Base-by-base conservation (phyloP, 2,888 invertebrate species). In the Andrena flavipes region DNA sequence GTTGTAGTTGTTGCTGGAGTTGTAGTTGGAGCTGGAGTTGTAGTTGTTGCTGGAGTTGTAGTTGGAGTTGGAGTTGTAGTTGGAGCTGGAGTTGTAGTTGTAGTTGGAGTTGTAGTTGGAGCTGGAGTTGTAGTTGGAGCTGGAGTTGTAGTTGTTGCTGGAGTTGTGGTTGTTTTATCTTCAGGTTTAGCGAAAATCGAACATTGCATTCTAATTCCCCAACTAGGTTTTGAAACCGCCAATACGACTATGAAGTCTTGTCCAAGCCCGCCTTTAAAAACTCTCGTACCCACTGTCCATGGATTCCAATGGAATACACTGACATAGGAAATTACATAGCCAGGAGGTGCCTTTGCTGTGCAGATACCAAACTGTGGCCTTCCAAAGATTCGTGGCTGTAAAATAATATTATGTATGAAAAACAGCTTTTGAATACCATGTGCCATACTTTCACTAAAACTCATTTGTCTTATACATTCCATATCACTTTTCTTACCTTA, bases 191-290 rank as follows among this genome's bases (percentile, higher is more conserved):
- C 89, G 51, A 77, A 87, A 68, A 87, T 85, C 8, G 84, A 68
- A 10, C 90, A 76, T 13, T 60, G 75, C 29, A 88, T 30, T 20
- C 60, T 3, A 0, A 92, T 1, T 33, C 82, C 87, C 54, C 65
- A 16, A 6, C 87, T 83, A 0, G 42, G 56, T 54, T 16, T 30
- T 68, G 89, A 87, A 49, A 76, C 10, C 23, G 76, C 86, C 1
- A 56, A 0, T 5, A 89, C 56, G 1, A 81, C 60, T 29, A 91
- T 23, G 16, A 48, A 68, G 1, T 8, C 26, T 8, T 7, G 4
- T 10, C 80, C 86, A 0, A 89, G 35, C 16, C 80, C 86, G 30
- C 91, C 90, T 77, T 62, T 70, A n/a, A 83, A 2, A 33, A 88
- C 63, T 4, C 4, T 33, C 29, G 87, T 54, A 0, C 1, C 35